phyloP scores from a whole-genome alignment of 2,797 vertebrate genomes.

The Ptychobarbus kaznakovi region DNA sequence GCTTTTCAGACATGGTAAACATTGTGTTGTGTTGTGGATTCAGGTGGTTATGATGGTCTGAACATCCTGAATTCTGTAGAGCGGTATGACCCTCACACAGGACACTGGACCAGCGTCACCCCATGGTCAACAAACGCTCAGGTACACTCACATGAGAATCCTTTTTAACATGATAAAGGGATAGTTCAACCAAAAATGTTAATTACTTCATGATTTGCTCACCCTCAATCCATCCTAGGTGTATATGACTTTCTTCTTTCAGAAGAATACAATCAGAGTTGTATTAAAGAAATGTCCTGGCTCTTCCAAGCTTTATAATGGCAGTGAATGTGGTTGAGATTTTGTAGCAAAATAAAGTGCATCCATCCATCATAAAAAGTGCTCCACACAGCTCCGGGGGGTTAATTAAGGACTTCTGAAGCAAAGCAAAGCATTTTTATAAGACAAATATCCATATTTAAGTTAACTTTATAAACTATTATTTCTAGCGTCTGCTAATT shows the following conservation, averaged over 20 bases:
- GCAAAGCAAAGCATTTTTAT: no score
- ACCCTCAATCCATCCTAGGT: not conserved
- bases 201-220: not conserved
- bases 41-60: slow-evolving; percentile 96
- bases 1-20: not conserved
- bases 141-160: slow-evolving; percentile 74
- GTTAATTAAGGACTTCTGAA: no score
- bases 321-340: not conserved
- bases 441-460: no score
- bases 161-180: not conserved
- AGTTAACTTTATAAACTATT: no score
- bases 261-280: no score
- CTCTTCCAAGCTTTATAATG: not conserved
- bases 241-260: no score
- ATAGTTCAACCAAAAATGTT: not conserved
- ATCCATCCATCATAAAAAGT: no score
- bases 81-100: slow-evolving; percentile 96
- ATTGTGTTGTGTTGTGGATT: slow-evolving; percentile 52
- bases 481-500: no score
- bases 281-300: no score
- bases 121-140: slow-evolving; percentile 97
- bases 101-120: slow-evolving; percentile 97
- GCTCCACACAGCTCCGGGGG: no score
- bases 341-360: not conserved
- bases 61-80: slow-evolving; percentile 98